A percentile compares a stretch with the other conserved stretches of the same genome.
Evolutionary conservation across 2,113 vertebrate genomes (phyloP).

Genomic region (Patagioenas fasciata): DNA sequence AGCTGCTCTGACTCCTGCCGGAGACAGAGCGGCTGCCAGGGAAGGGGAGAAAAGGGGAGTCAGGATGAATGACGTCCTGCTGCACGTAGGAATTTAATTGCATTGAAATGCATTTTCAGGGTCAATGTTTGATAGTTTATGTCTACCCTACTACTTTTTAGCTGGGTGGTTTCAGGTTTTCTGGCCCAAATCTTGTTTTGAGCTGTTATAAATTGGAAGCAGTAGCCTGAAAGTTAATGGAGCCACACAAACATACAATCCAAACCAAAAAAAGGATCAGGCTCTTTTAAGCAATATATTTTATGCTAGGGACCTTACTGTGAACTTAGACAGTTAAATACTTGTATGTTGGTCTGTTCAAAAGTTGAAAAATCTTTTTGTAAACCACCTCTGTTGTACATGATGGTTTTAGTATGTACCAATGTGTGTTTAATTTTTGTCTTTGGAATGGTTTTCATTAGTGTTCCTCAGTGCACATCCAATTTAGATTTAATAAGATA

Average conservation of each 20-base stretch:
- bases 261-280: neutral
- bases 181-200: neutral
- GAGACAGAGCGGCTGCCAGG: fast-evolving
- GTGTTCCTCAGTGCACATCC: constrained; percentile 22
- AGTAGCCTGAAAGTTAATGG: neutral
- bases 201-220: neutral
- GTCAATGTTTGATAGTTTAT: neutral
- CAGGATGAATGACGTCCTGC: neutral
- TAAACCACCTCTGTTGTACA: constrained; percentile 3
- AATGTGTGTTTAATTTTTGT: constrained; percentile 1
- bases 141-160: neutral
- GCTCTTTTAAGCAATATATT: neutral
- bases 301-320: neutral
- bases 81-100: neutral
- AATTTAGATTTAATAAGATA: constrained; percentile 65
- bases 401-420: neutral
- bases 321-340: constrained; percentile 4
- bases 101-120: neutral
- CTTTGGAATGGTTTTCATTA: constrained; percentile 52
- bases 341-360: neutral
- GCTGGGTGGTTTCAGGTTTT: neutral
- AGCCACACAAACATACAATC: neutral
- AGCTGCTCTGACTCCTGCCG: neutral
- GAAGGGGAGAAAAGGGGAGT: neutral
- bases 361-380: constrained; percentile 27